Evolutionary conservation across 2,797 vertebrate genomes (phyloP).

Genomic region (Danio aesculapii): DNA sequence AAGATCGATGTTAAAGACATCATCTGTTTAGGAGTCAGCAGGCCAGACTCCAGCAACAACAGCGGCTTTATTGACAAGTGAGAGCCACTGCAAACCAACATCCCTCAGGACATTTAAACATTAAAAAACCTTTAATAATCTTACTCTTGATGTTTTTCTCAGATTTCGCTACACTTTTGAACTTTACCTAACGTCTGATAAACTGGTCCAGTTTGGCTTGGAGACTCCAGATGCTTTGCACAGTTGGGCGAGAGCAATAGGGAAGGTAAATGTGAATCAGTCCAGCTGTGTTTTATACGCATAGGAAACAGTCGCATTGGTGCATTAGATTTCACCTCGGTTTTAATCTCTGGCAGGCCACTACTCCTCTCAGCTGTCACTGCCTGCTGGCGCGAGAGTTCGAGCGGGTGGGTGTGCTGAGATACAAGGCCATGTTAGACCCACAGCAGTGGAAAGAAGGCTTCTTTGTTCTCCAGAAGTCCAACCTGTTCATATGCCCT

Average conservation of each 20-base stretch:
- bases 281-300: neutral
- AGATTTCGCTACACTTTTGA: constrained; percentile 95
- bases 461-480: constrained; percentile 94
- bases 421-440: constrained; percentile 91
- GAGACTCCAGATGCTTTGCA: constrained; percentile 87
- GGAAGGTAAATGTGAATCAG: constrained; percentile 76
- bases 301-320: neutral
- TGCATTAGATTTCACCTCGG: constrained; percentile 4
- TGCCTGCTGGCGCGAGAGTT: constrained; percentile 91
- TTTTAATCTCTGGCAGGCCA: constrained; percentile 69
- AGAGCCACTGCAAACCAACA: neutral
- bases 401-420: constrained; percentile 88
- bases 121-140: neutral
- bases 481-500: constrained; percentile 94
- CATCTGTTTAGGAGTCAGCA: constrained; percentile 88
- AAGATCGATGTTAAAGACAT: constrained; percentile 87
- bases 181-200: constrained; percentile 87
- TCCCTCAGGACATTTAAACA: neutral
- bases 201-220: constrained; percentile 88
- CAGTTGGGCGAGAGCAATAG: constrained; percentile 88
- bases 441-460: constrained; percentile 91
- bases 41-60: constrained; percentile 69
- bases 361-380: constrained; percentile 91
- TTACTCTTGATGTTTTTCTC: constrained; percentile 19
- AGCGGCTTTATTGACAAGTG: constrained; percentile 81